Evolutionary conservation across 2,888 invertebrate species (phyloP).

Genomic region (Drosophila lutescens): DNA sequence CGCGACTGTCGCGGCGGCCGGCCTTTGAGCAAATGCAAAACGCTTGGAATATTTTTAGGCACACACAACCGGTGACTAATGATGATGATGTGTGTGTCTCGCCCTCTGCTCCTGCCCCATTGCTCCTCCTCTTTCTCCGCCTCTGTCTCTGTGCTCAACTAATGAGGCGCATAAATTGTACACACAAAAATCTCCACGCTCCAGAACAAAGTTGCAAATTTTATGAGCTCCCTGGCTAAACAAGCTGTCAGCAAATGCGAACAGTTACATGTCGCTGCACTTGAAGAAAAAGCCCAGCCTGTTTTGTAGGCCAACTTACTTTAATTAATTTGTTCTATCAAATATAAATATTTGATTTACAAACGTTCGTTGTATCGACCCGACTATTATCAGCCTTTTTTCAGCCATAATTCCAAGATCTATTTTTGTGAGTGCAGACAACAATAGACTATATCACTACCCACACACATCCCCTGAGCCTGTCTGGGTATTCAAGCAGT

Average conservation of each 20-base stretch:
- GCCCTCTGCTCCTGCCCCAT: constrained; percentile 1
- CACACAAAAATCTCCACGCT: constrained; percentile 47
- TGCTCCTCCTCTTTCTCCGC: background rate
- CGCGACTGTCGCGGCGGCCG: constrained; percentile 25
- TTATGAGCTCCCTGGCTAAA: constrained; percentile 67
- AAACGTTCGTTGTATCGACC: too few relatives aligned
- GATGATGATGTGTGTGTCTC: constrained; percentile 65
- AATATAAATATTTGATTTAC: too few relatives aligned
- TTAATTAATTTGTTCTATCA: too few relatives aligned
- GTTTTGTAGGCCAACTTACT: too few relatives aligned
- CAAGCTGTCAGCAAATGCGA: constrained; percentile 62
- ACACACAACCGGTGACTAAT: constrained; percentile 76
- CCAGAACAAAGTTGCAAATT: constrained; percentile 73
- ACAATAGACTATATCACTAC: background rate
- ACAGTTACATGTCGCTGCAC: constrained; percentile 9
- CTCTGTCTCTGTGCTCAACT: constrained; percentile 61
- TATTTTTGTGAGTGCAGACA: constrained; percentile 3
- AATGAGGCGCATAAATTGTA: constrained; percentile 82
- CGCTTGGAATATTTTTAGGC: constrained; percentile 74
- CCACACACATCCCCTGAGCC: constrained; percentile 25
- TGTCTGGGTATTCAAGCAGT: constrained; percentile 61
- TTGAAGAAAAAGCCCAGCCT: background rate
- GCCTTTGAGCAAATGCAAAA: constrained; percentile 53
- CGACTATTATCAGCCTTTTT: background rate
- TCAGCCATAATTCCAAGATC: background rate